Evolutionary conservation across 35 echinoderm and acorn worm species (phyloP), one percentile per base, ranked within the genome.

Genomic region (Diadema setosum): DNA sequence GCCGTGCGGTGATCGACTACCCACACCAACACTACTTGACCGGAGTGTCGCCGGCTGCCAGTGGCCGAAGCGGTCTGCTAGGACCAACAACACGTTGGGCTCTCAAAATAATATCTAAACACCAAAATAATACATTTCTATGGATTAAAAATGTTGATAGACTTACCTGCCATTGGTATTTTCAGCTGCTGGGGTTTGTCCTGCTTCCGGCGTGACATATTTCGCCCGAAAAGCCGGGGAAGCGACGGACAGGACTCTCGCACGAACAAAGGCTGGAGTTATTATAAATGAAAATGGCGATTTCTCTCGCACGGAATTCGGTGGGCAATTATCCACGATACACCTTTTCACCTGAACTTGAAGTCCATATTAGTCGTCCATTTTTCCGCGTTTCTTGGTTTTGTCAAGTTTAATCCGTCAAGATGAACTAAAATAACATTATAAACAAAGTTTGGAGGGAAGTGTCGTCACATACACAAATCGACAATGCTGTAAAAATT

Each of bases 171-270:
- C 81, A 94, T 75, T 42, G 96, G 69, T 85, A 93, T 94, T 88
- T 83, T 91, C 16, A 91, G 78, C 82, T 98, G 96, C 92, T 94
- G 93, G 82, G 96, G 96, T 64, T 94, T 94, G 96, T 98, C 96
- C 96, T 98, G 96, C 92, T 98, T 98, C 92, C 96, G 96, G 92
- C 96, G 92, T 94, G 96, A 98, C 96, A 98, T 98, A 83, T 91
- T 96, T 91, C 87, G 90, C 91, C 94, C 90, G 75, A 91, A 94
- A 89, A 70, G 96, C 92, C 96, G 96, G 92, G 60, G 80, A 90
- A 97, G 95, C 95, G 87, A 81, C 85, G 95, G 95, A 97, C 95
- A 75, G 89, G 89, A 87, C 93, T 95, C 85, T 85, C 89, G 52
- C 64, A 83, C 84, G 93, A 95, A 95, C 93, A 95, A 95, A 95